phyloP scores from a whole-genome alignment of 1,140 invertebrate genomes.

The Macrosteles quadrilineatus region DNA sequence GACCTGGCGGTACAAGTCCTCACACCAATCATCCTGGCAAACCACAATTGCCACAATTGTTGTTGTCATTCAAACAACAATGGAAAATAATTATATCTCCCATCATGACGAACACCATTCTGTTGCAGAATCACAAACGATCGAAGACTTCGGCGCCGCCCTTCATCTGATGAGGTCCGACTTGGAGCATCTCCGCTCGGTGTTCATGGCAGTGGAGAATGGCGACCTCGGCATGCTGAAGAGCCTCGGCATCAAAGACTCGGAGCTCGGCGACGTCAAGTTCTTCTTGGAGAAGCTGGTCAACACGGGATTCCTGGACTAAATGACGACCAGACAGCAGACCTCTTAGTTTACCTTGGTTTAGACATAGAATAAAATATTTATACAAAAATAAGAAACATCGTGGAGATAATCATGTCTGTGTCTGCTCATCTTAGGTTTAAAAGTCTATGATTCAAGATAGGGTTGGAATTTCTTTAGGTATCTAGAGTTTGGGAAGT shows the following conservation, averaged over 20 bases:
- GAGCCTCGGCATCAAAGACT: constrained; percentile 92
- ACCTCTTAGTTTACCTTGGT: background rate
- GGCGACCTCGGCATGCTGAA: constrained; percentile 92
- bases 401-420: background rate
- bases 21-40: no score
- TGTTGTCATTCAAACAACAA: no score
- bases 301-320: constrained; percentile 95
- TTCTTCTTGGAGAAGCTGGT: constrained; percentile 97
- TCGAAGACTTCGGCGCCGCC: constrained; percentile 89
- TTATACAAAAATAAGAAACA: background rate
- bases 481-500: no score
- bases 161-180: constrained; percentile 84
- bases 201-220: constrained; percentile 96
- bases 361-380: background rate
- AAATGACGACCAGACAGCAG: constrained; percentile 18
- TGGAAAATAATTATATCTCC: no score
- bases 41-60: no score
- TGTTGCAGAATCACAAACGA: constrained; percentile 89
- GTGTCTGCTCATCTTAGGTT: background rate
- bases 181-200: constrained; percentile 87
- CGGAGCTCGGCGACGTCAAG: constrained; percentile 94
- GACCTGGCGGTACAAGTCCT: no score
- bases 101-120: no score
- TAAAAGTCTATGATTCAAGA: no score
- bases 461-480: no score